Evolutionary conservation across 2,113 vertebrate genomes (phyloP).

Genomic region (Cavia porcellus): DNA sequence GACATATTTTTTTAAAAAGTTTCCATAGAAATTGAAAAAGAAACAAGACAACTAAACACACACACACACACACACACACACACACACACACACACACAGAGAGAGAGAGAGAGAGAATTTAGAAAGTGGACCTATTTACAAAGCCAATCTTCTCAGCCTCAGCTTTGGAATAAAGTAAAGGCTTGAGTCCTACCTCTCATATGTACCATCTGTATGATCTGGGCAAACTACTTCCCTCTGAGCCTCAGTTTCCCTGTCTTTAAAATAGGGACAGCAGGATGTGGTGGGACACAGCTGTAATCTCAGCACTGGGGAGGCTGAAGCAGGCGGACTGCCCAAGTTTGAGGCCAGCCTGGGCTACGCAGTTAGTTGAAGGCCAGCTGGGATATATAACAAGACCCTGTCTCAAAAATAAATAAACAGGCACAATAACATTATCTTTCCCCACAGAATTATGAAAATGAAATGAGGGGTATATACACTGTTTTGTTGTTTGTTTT

Average conservation of each 20-base stretch:
- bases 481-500: neutral
- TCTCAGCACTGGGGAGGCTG: neutral
- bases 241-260: neutral
- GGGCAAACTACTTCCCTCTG: neutral
- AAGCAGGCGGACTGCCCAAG: neutral
- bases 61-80: too few relatives aligned
- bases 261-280: neutral
- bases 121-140: neutral
- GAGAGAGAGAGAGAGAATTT: neutral
- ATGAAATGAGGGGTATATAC: neutral
- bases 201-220: neutral
- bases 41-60: neutral
- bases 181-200: neutral
- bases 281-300: neutral
- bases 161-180: neutral
- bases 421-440: neutral
- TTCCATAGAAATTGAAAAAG: neutral
- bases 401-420: neutral
- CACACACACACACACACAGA: too few relatives aligned
- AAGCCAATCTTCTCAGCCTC: neutral
- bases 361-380: neutral
- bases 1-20: neutral
- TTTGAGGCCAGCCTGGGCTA: neutral
- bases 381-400: neutral
- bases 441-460: neutral